Evolutionary conservation across 2,888 invertebrate species (phyloP).

Genomic region (Allolobophora icterica): DNA sequence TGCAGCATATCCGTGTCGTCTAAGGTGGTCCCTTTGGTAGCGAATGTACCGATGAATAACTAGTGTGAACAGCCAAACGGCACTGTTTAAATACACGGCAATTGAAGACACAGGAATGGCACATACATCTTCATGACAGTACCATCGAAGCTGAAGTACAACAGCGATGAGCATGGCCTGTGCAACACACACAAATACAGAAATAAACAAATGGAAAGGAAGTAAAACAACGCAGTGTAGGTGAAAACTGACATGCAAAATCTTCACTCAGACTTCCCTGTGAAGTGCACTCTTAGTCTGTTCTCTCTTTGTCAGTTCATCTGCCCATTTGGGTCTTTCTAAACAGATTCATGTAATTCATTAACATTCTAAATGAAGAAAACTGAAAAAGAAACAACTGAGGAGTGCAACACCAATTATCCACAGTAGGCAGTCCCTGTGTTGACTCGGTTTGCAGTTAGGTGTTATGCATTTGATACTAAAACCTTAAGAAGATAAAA

Average conservation of each 20-base stretch:
- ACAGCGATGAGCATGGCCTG: conserved; percentile 14
- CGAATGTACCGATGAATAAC: conserved; percentile 23
- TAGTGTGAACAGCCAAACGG: neutral
- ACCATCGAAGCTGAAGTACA: conserved; percentile 18
- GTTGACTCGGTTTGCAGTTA: neutral
- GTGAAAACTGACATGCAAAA: neutral
- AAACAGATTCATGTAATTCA: neutral
- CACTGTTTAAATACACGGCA: conserved; percentile 1
- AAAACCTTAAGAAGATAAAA: neutral
- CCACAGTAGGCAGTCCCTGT: too few species aligned
- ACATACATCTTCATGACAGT: neutral
- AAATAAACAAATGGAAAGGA: neutral
- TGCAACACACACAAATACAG: neutral
- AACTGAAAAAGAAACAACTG: neutral
- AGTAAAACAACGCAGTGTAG: neutral
- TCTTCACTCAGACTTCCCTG: neutral
- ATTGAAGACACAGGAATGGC: neutral
- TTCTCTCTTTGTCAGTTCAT: neutral
- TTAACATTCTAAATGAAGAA: neutral
- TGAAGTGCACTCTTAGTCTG: neutral
- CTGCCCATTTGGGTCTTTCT: neutral
- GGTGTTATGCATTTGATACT: neutral
- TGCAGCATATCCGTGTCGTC: neutral
- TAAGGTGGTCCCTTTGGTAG: conserved; percentile 6
- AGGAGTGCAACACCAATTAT: neutral